Percentiles rank a stretch among this genome's conserved stretches.
phyloP scores from a whole-genome alignment of 2,888 invertebrate species.

The Parnassius orleans region DNA sequence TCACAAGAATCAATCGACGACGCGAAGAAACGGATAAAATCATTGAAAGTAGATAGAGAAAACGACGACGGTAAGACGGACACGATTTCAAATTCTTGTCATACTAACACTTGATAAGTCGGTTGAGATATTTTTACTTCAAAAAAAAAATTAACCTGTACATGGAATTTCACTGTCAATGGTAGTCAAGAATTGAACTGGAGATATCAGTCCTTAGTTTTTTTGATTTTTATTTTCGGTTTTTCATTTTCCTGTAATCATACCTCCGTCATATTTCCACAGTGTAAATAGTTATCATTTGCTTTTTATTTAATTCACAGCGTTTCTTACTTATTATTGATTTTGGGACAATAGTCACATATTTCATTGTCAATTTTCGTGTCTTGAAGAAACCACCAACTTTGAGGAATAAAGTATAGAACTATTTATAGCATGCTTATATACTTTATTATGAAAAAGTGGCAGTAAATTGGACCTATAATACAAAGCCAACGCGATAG shows the following conservation, averaged over 20 bases:
- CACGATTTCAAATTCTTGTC: neutral
- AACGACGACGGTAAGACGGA: constrained; percentile 73
- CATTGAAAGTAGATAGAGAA: constrained; percentile 72
- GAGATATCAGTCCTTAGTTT: neutral
- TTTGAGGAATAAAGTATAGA: constrained; percentile 57
- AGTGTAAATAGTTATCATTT: too few species aligned
- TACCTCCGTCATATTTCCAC: neutral
- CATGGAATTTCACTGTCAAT: too few species aligned
- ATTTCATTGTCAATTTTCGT: constrained; percentile 21
- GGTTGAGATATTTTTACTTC: constrained; percentile 21
- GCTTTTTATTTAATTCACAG: too few species aligned
- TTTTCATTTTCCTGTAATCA: neutral
- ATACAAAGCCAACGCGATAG: neutral
- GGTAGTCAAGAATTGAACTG: neutral
- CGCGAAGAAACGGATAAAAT: constrained; percentile 70
- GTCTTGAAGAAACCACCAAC: constrained; percentile 47
- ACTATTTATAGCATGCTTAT: neutral
- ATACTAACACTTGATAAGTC: neutral
- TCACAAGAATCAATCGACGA: constrained; percentile 70
- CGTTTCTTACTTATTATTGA: too few species aligned
- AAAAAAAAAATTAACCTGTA: too few species aligned
- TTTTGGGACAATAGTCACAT: too few species aligned
- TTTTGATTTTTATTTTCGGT: neutral
- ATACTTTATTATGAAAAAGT: neutral
- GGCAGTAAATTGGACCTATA: neutral